phyloP scores from a whole-genome alignment of 2,888 invertebrate species.

The Busseola fusca region DNA sequence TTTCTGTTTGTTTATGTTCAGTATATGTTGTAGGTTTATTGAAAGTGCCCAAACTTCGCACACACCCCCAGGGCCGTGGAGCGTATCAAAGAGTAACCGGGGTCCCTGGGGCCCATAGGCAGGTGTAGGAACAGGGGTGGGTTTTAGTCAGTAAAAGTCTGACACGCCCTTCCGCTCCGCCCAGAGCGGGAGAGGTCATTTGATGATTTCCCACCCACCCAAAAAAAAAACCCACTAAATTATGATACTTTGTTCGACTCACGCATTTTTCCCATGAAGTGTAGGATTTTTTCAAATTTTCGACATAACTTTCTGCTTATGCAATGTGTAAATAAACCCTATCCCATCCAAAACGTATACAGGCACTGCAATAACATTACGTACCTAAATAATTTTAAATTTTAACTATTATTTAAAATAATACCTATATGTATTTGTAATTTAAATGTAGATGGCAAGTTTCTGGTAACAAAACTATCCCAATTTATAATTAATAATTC shows the following conservation, averaged over 20 bases:
- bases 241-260: neutral
- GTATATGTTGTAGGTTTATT: slow-evolving; percentile 25
- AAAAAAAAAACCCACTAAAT: too few species aligned
- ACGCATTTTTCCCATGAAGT: neutral
- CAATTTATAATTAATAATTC: too few species aligned
- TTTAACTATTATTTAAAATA: neutral
- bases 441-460: too few species aligned
- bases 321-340: neutral
- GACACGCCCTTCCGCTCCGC: too few species aligned
- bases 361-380: neutral
- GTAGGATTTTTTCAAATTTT: neutral
- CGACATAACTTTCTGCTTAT: neutral
- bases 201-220: too few species aligned
- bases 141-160: too few species aligned
- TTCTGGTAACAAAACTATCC: neutral
- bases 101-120: too few species aligned
- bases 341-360: neutral
- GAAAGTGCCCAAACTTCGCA: slow-evolving; percentile 9
- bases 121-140: too few species aligned
- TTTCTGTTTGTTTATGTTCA: slow-evolving; percentile 33
- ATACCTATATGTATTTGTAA: too few species aligned
- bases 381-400: neutral
- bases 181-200: too few species aligned
- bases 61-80: too few species aligned
- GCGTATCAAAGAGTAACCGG: too few species aligned